Percentiles rank a stretch among this genome's conserved stretches.
These are phyloP conservation scores for Holocentrus rufus DNA, from an alignment of 2,797 vertebrate species.

Conservation along the genomic window DNA sequence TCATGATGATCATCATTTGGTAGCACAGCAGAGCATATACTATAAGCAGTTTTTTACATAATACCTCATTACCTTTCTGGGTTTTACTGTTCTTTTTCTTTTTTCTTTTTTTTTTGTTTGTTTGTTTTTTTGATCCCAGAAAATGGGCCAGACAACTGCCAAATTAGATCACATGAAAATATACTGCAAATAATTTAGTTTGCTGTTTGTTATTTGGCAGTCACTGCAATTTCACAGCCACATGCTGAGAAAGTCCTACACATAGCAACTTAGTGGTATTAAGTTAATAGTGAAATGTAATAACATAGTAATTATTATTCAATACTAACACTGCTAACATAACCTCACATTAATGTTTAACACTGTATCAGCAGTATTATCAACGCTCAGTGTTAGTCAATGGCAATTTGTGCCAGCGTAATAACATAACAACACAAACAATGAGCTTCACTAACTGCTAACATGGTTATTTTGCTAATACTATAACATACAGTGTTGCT, in stretches of 20 bases:
- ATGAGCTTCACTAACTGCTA: conserved; percentile 49
- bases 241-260: conserved; percentile 52
- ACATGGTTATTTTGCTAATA: conserved; percentile 33
- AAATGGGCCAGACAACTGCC: conserved; percentile 10
- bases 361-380: neutral
- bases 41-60: conserved; percentile 32
- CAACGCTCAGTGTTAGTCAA: conserved; percentile 24
- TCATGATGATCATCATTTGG: conserved; percentile 32
- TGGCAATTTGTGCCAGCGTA: conserved; percentile 33
- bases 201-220: conserved; percentile 40
- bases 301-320: neutral
- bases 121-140: conserved; percentile 19
- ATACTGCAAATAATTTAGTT: conserved; percentile 38
- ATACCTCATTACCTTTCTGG: conserved; percentile 32
- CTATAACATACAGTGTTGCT: conserved; percentile 4
- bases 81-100: conserved; percentile 10
- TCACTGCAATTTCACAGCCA: conserved; percentile 38
- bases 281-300: no score
- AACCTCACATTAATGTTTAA: neutral
- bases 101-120: neutral
- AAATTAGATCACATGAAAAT: conserved; percentile 36
- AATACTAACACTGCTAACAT: neutral
- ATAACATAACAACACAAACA: conserved; percentile 50
- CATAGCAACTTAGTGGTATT: conserved; percentile 29
- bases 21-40: conserved; percentile 23